Conservation (phyloP, 2,113 vertebrate genomes). For the Albula goreensis region DNA sequence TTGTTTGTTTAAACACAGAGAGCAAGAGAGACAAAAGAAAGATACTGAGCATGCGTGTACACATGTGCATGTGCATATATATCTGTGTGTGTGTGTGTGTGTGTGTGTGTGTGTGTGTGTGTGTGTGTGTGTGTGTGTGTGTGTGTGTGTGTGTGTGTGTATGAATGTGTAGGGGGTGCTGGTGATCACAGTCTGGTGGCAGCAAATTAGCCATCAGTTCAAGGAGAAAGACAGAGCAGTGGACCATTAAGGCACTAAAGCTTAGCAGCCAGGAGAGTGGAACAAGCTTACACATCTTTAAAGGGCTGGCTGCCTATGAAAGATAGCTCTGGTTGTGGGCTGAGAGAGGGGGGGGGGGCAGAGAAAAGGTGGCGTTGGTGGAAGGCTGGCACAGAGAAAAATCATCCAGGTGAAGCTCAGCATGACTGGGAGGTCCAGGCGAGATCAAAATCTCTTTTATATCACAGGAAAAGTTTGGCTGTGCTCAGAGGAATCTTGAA, state of each 20-base stretch:
- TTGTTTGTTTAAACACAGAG: background rate
- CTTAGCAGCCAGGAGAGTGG: slow-evolving; percentile 21
- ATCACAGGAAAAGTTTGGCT: slow-evolving; percentile 19
- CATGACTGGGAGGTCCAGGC: background rate
- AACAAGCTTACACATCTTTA: slow-evolving; percentile 28
- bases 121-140: background rate
- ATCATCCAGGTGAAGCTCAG: slow-evolving; percentile 25
- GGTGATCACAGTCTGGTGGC: background rate
- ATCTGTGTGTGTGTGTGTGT: no score
- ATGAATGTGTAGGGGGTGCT: background rate
- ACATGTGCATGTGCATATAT: background rate
- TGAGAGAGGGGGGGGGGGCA: background rate
- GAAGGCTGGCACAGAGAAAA: background rate
- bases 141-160: background rate
- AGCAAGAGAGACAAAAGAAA: slow-evolving; percentile 2
- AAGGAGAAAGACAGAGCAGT: slow-evolving; percentile 17
- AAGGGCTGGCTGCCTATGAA: slow-evolving; percentile 32
- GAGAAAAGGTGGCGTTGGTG: background rate
- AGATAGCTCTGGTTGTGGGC: slow-evolving; percentile 24
- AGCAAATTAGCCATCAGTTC: background rate
- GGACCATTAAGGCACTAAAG: slow-evolving; percentile 26
- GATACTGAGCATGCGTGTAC: background rate
- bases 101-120: background rate
- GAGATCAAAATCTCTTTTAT: slow-evolving; percentile 15
- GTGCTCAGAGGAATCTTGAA: background rate